These are phyloP conservation scores for Ametastegia equiseti DNA, from an alignment of 2,888 invertebrate genomes.

Conservation along the genomic window DNA sequence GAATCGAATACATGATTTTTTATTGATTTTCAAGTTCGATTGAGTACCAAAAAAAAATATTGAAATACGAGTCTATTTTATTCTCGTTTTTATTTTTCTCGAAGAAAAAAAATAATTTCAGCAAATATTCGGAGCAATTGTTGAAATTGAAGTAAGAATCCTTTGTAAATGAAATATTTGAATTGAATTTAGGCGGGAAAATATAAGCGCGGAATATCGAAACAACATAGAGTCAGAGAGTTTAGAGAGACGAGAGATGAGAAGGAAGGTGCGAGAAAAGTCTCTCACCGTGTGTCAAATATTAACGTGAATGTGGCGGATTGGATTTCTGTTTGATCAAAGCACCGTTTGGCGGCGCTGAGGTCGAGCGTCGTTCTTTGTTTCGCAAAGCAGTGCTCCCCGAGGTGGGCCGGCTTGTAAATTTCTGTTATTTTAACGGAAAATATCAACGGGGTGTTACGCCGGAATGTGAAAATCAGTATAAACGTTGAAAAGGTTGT, in stretches of 20 bases:
- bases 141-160: not conserved
- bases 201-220: not conserved
- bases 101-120: no score
- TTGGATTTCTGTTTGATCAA: conserved; percentile 33
- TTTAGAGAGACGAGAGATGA: no score
- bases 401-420: conserved; percentile 63
- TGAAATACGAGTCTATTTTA: no score
- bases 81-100: no score
- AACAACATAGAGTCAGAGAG: not conserved
- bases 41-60: no score
- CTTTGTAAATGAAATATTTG: not conserved
- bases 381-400: conserved; percentile 67
- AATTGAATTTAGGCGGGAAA: conserved; percentile 5
- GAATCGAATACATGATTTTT: no score
- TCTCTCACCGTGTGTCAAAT: conserved; percentile 38
- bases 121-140: no score
- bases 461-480: conserved; percentile 52
- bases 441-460: conserved; percentile 35
- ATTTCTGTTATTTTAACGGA: conserved; percentile 49
- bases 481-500: conserved; percentile 35
- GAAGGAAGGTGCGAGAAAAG: conserved; percentile 30
- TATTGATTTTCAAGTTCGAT: no score
- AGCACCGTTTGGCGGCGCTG: conserved; percentile 61
- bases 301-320: conserved; percentile 37
- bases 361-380: conserved; percentile 73